Base-by-base conservation (phyloP, 2,113 vertebrate genomes). In the Morone saxatilis region DNA sequence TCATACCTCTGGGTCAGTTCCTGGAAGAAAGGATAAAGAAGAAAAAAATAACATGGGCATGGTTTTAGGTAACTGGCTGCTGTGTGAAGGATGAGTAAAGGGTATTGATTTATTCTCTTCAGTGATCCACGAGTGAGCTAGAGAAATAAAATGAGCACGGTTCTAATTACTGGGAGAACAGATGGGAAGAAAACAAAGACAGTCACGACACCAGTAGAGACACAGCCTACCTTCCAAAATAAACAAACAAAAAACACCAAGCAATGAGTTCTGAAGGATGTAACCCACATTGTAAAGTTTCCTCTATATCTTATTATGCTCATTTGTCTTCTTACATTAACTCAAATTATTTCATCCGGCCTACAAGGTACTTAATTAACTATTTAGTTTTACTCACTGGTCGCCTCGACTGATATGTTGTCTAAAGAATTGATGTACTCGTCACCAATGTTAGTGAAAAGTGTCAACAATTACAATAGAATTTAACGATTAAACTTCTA, bases 21-120 rank as follows among this genome's bases (percentile, higher is more conserved):
- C 92, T 94, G 94, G 94, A 96, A 93, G 86, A 91, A 92, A 84
- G 81, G 89, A 92, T 91, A 88, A 89, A 91, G 85, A 91, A 91
- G 83, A 88, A 90, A 91, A 91, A 92, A 88, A 93, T 83, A 93
- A 91, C 93, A 94, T 87, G 86, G 84, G 85, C 87, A 92, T 87
- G 91, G 95, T 94, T 94, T 94, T 89, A 95, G 93, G 92, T 94
- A 94, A 94, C 91, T 86, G 90, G 92, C 93, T 91, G 88, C 90
- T 90, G 93, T 92, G 90, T 93, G 94, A 94, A 83, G 91, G 92
- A 93, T 91, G 89, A 92, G 89, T 91, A 93, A 92, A 93, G 90
- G 89, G 80, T 93, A 95, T 95, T 94, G 92, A 96, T 95, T 95
- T 91, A 94, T 94, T 92, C 93, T 94, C 93, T 92, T 94, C 85